phyloP scores from a whole-genome alignment of 2,797 vertebrate species.

The Kryptolebias ocellatus region DNA sequence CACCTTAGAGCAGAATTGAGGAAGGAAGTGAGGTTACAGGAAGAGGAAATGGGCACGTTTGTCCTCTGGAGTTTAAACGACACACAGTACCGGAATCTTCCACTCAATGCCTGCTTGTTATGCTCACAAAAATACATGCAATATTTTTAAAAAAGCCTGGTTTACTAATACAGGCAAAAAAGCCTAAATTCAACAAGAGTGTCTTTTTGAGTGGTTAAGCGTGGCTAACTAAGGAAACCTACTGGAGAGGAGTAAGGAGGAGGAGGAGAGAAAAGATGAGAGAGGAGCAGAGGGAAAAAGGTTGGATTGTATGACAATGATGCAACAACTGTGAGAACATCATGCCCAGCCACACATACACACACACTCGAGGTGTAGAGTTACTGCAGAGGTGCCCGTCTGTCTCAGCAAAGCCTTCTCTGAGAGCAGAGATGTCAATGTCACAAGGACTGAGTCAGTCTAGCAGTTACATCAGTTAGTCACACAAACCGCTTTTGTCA shows the following conservation, averaged over 20 bases:
- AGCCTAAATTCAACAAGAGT: too few relatives aligned
- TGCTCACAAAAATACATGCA: not conserved
- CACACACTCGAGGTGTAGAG: conserved; percentile 44
- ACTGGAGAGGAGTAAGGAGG: not conserved
- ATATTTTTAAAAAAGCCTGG: not conserved
- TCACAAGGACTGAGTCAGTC: conserved; percentile 62
- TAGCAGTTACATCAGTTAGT: conserved; percentile 46
- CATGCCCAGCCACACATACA: conserved; percentile 17
- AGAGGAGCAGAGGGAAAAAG: conserved; percentile 30
- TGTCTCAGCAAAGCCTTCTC: conserved; percentile 61
- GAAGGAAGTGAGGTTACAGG: conserved; percentile 51
- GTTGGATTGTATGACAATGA: conserved; percentile 60
- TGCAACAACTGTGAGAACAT: conserved; percentile 64
- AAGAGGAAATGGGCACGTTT: conserved; percentile 65
- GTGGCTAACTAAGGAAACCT: conserved; percentile 8
- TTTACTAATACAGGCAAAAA: too few relatives aligned
- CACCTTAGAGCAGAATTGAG: conserved; percentile 18
- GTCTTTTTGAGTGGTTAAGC: conserved; percentile 22
- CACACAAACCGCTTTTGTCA: conserved; percentile 47
- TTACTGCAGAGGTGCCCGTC: conserved; percentile 73
- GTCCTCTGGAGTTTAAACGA: conserved; percentile 47
- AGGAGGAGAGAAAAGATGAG: not conserved
- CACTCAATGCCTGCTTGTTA: not conserved
- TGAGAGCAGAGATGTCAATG: conserved; percentile 65
- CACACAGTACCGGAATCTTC: conserved; percentile 41